Base-by-base conservation (phyloP, 2,113 vertebrate genomes). In the Dasyurus viverrinus region DNA sequence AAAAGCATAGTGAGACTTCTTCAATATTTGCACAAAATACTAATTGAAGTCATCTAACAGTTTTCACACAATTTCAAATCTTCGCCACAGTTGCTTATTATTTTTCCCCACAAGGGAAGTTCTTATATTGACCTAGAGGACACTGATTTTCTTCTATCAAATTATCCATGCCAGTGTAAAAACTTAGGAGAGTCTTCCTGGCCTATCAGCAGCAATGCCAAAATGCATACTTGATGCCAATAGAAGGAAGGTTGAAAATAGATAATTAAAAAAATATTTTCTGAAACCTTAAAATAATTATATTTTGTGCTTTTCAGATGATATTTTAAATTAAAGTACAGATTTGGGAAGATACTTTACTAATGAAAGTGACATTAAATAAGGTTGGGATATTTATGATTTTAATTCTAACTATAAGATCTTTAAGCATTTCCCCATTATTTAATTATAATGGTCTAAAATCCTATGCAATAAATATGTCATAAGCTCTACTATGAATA, bases 261-360 rank as follows among this genome's bases (percentile, higher is more conserved):
- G 54, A 47, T 93, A 60, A 60, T 2, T 47, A 2, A 92, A 12
- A 12, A 42, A 89, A 42, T 48, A 95, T 55, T 91, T 3, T 93
- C 10, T 94, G 90, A 53, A 46, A 36, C 19, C 30, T 57, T 9
- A 60, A 42, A 42, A 55, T 52, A 92, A 93, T 55, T 53, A 48
- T 1, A 3, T 22, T 84, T 76, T 53, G 27, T 55, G 46, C 52
- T n/a, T 36, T 36, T 92, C 76, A 91, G 95, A 94, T 54, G 23
- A 60, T 90, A 93, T 48, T 90, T 91, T 89, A 89, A 95, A 95
- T 54, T 54, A 11, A 92, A 94, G 53, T 96, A 93, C 19, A 92
- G 4, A 53, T 54, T 54, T 89, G 89, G 89, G 52, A 42, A 55
- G 91, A 89, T 11, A 8, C 36, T 24, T 55, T 50, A 89, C 55